phyloP scores from a whole-genome alignment of 2,888 invertebrate genomes.

The Phengaris arion region DNA sequence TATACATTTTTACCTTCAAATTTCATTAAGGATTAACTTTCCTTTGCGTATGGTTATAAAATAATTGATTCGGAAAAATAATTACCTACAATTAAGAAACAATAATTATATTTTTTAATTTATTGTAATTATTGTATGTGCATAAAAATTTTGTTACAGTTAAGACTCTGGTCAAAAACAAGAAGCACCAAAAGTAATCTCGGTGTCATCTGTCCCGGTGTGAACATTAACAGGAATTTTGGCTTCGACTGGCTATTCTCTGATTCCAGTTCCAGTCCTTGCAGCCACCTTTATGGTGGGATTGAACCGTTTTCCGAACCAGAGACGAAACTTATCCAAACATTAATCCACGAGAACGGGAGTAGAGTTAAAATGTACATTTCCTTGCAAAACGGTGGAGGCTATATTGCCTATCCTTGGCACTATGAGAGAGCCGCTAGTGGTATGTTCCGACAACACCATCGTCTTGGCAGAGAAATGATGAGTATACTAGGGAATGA shows the following conservation, averaged over 20 bases:
- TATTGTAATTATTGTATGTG: neutral
- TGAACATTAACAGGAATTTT: slow-evolving; percentile 88
- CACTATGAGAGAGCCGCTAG: slow-evolving; percentile 76
- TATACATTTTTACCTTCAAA: too few relatives aligned
- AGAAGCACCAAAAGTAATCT: slow-evolving; percentile 64
- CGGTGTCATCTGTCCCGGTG: slow-evolving; percentile 80
- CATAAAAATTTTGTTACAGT: slow-evolving; percentile 55
- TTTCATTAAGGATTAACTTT: too few relatives aligned
- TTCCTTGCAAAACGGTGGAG: slow-evolving; percentile 87
- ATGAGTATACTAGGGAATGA: slow-evolving; percentile 46
- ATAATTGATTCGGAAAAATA: too few relatives aligned
- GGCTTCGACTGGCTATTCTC: slow-evolving; percentile 83
- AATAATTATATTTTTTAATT: too few relatives aligned
- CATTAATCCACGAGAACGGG: slow-evolving; percentile 73
- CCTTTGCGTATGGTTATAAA: too few relatives aligned
- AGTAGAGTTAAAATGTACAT: slow-evolving; percentile 81
- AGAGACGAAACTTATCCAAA: slow-evolving; percentile 80
- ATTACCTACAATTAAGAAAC: too few relatives aligned
- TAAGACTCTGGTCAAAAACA: slow-evolving; percentile 85
- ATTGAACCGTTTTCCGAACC: slow-evolving; percentile 81
- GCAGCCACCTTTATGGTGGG: slow-evolving; percentile 83
- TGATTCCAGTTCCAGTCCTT: slow-evolving; percentile 80
- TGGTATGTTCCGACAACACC: slow-evolving; percentile 60
- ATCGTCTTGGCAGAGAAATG: slow-evolving; percentile 56
- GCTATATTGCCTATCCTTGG: slow-evolving; percentile 84